Conservation (phyloP, 1,140 invertebrate species). For the Drosophila sechellia region DNA sequence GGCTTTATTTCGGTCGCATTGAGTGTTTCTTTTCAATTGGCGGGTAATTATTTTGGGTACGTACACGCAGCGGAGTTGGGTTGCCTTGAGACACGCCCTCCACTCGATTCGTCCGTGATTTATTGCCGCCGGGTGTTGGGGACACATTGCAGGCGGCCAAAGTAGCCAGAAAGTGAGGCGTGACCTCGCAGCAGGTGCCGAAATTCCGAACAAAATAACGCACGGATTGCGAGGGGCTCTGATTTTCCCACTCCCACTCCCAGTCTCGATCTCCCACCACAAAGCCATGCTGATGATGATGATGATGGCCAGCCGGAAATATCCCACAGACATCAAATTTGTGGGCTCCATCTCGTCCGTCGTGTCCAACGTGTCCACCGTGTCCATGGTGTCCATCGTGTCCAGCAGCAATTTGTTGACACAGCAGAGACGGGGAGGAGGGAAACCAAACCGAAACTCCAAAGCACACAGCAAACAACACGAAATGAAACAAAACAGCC, state of each 20-base stretch:
- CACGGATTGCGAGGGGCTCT: slow-evolving; percentile 13
- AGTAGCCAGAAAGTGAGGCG: not conserved
- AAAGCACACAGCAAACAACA: slow-evolving; percentile 17
- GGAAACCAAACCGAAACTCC: not conserved
- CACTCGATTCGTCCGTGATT: slow-evolving; percentile 28
- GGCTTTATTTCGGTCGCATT: slow-evolving; percentile 5
- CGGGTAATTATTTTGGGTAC: slow-evolving; percentile 52
- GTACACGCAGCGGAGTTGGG: slow-evolving; percentile 31
- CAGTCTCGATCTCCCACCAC: slow-evolving; percentile 18
- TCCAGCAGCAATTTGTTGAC: slow-evolving; percentile 41
- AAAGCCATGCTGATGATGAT: slow-evolving; percentile 11
- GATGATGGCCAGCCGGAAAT: slow-evolving; percentile 46
- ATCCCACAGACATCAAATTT: slow-evolving; percentile 26
- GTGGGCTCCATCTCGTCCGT: slow-evolving; percentile 1
- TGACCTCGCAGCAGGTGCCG: slow-evolving; percentile 36
- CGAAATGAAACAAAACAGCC: slow-evolving; percentile 17
- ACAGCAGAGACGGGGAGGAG: slow-evolving; percentile 2
- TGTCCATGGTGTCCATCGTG: slow-evolving; percentile 27
- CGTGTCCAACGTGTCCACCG: not conserved
- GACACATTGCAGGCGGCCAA: slow-evolving; percentile 19
- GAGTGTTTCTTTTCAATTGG: slow-evolving; percentile 41
- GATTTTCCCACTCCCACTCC: slow-evolving; percentile 20
- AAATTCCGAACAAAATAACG: not conserved
- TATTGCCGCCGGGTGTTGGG: slow-evolving; percentile 26
- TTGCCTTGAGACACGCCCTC: slow-evolving; percentile 32